Base-by-base conservation (phyloP, 1,140 invertebrate species). In the Radopholus similis region DNA sequence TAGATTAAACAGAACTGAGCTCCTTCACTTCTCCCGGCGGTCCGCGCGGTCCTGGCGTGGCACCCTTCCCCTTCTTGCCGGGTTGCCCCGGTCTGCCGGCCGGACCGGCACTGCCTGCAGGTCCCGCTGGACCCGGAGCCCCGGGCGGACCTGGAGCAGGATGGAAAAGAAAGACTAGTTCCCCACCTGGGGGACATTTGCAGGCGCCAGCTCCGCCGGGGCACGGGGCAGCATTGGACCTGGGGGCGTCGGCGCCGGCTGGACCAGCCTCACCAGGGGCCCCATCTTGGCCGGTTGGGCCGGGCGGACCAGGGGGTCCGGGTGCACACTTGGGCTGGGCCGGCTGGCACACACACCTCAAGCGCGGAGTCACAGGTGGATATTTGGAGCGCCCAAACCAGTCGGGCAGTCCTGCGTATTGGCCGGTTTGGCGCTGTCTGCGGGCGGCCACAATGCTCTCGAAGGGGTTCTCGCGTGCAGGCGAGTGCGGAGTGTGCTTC, bases 381-480 rank as follows among this genome's bases (percentile, higher is more conserved):
- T 32, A 8, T 1, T 57, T 37, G 35, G 11, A 30, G 21, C 11
- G 18, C 18, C 37, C 13, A 23, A 15, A 76, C 40, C 51, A 73
- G 9, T 60, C 60, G 4, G 73, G 73, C 11, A 75, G 70, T 13
- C 71, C 72, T 37, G 38, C 47, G 53, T 64, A 59, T 38, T 57
- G 35, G 9, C 32, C 55, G 54, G 26, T 32, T 15, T 68, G 60
- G 23, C 69, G 65, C 49, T 71, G 72, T 40, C 68, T 65, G n/a
- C 40, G 47, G 38, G 54, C n/a, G n/a, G n/a, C 49, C 64, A 75
- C 76, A 56, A 75, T 66, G 37, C 57, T 64, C 47, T 62, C 42
- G 32, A 75, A 75, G 28, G 73, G 73, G 57, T 75, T 76, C n/a
- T 74, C 70, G 18, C 68, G 35, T 37, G 76, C 60, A 23, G 18